Evolutionary conservation across 2,888 invertebrate genomes (phyloP).

Genomic region (Athalia rosae): DNA sequence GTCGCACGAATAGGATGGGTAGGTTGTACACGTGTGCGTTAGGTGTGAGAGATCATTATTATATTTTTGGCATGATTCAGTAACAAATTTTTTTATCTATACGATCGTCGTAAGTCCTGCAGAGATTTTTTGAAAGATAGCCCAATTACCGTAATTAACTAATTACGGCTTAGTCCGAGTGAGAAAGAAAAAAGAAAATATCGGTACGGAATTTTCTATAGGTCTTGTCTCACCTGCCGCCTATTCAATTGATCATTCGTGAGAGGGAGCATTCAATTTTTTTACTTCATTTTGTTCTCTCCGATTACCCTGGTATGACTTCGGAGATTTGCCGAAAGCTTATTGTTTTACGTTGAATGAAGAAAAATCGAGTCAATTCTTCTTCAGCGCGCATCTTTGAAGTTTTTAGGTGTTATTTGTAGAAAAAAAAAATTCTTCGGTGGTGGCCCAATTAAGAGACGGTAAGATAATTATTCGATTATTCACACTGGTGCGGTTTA

Average conservation of each 20-base stretch:
- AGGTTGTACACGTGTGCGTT: too few species aligned
- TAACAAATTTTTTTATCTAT: too few species aligned
- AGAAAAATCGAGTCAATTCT: neutral
- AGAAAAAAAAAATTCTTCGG: conserved; percentile 56
- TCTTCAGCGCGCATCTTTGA: neutral
- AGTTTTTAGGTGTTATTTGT: conserved; percentile 47
- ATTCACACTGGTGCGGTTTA: conserved; percentile 62
- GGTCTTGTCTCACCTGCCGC: too few species aligned
- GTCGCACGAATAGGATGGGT: neutral
- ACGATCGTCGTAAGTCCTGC: neutral
- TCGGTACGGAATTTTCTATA: too few species aligned
- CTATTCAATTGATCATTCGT: too few species aligned
- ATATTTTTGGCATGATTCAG: too few species aligned
- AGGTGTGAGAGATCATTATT: conserved; percentile 49
- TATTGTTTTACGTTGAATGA: neutral
- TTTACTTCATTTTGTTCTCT: too few species aligned
- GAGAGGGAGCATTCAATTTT: too few species aligned
- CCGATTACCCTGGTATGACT: too few species aligned
- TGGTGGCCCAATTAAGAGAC: conserved; percentile 65
- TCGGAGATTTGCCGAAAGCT: too few species aligned
- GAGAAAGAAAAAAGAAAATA: neutral
- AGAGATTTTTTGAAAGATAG: conserved; percentile 17
- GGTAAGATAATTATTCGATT: conserved; percentile 67
- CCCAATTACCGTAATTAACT: conserved; percentile 41
- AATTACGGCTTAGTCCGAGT: conserved; percentile 25